Evolutionary conservation across 2,888 invertebrate genomes (phyloP), one percentile per base, ranked within the genome.

Genomic region (Drosophila longiperda): DNA sequence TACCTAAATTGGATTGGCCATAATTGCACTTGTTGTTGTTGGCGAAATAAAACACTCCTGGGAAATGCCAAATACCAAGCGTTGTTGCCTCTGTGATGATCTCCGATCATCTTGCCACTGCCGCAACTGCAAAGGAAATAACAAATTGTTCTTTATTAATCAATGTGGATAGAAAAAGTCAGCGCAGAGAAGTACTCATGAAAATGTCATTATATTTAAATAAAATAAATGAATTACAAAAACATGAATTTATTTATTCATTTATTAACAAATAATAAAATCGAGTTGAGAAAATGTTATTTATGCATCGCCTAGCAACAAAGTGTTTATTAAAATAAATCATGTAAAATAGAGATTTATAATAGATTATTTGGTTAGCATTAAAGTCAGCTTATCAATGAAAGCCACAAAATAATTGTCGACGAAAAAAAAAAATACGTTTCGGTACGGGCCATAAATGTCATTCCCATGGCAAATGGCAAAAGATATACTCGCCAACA

Each of bases 21-120:
- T 23, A 36, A 26, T 60, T 68, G 42, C 63, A 63, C 34, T 57
- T 60, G 73, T 53, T 55, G 65, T 23, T n/a, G n/a, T 32, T 57
- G 52, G 48, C 54, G 57, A 72, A 70, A 85, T 45, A 82, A 87
- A 82, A 80, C 66, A 82, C 84, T 82, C 84, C 62, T 23, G 84
- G 84, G 87, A 87, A 72, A 69, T 76, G 59, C 26, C 65, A 69
- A 73, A 75, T 69, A 23, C 69, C 52, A 45, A 42, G 59, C 57
- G 55, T 62, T 53, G 33, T 70, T 65, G 34, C 32, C 61, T 48
- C 71, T 74, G 69, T 64, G 60, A 66, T 64, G 60, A 59, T 48
- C 71, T 76, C 69, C 64, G 60, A 67, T 64, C 57, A 59, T 63
- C 55, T 66, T 45, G 64, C 60, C 57, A 54, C 12, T n/a, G 48